These are phyloP conservation scores for Amazona guildingii DNA, from an alignment of 2,113 vertebrate species.

Conservation along the genomic window DNA sequence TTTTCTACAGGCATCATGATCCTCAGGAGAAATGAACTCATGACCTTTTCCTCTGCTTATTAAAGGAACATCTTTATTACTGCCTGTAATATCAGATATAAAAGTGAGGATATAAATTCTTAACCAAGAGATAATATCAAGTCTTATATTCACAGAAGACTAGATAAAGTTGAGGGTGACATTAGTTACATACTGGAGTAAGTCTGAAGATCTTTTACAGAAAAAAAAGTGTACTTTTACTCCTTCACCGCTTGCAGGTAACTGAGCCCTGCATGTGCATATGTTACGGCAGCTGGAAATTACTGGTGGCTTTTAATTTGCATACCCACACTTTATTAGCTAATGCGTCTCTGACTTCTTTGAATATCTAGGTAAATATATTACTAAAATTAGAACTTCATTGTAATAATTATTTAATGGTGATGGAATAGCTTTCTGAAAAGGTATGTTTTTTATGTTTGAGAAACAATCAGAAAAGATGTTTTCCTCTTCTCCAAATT, in stretches of 20 bases:
- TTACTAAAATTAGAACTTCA: background rate
- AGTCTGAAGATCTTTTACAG: background rate
- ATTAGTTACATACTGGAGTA: background rate
- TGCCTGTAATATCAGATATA: background rate
- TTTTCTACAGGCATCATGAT: background rate
- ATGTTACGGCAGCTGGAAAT: background rate
- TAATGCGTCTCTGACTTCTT: background rate
- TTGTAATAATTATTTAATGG: background rate
- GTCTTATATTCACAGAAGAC: background rate
- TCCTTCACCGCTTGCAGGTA: background rate
- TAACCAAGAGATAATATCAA: background rate
- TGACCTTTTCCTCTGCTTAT: background rate
- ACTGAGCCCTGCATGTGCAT: background rate
- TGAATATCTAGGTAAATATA: background rate
- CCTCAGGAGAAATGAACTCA: background rate
- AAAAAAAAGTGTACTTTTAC: rapidly evolving
- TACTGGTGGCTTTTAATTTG: background rate
- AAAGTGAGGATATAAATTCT: background rate
- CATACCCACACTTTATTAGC: background rate
- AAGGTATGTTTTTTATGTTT: background rate
- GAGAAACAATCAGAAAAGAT: background rate
- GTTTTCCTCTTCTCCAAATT: background rate
- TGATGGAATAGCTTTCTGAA: conserved; percentile 12
- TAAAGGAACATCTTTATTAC: conserved; percentile 3
- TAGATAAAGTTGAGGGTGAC: background rate